phyloP scores from a whole-genome alignment of 2,888 invertebrate species.

The Lamellibrachia satsuma region DNA sequence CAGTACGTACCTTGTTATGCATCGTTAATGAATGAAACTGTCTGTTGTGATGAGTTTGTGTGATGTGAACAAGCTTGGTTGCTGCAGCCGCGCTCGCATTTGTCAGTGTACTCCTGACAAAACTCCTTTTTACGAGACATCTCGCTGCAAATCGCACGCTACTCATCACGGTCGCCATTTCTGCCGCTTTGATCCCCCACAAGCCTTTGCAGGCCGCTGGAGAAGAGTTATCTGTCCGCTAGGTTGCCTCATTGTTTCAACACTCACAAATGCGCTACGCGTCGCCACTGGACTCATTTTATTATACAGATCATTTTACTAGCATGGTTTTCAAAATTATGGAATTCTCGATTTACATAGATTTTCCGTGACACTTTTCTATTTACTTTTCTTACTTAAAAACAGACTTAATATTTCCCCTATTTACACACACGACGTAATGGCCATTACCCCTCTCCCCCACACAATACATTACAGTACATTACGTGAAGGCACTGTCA shows the following conservation, averaged over 20 bases:
- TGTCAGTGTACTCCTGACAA: slow-evolving; percentile 3
- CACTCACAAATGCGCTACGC: not conserved
- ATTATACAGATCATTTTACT: too few relatives aligned
- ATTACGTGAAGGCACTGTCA: too few relatives aligned
- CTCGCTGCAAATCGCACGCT: not conserved
- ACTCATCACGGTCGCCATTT: slow-evolving; percentile 17
- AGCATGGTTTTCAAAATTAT: too few relatives aligned
- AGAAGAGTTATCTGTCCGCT: not conserved
- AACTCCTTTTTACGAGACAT: not conserved
- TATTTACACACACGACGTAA: too few relatives aligned
- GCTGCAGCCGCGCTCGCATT: not conserved
- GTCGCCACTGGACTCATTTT: not conserved
- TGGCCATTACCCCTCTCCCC: too few relatives aligned
- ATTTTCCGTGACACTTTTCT: too few relatives aligned
- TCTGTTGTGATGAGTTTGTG: slow-evolving; percentile 1
- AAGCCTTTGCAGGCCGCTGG: not conserved
- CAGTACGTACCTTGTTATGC: not conserved
- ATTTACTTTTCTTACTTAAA: too few relatives aligned
- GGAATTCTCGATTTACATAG: too few relatives aligned
- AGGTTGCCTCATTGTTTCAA: not conserved
- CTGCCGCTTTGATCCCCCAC: slow-evolving; percentile 3
- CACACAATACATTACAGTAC: too few relatives aligned
- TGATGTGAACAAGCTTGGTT: slow-evolving; percentile 17
- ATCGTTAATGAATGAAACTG: slow-evolving; percentile 12
- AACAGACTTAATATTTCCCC: too few relatives aligned